Conservation (phyloP, 2,797 vertebrate genomes). For the Liasis olivaceus region DNA sequence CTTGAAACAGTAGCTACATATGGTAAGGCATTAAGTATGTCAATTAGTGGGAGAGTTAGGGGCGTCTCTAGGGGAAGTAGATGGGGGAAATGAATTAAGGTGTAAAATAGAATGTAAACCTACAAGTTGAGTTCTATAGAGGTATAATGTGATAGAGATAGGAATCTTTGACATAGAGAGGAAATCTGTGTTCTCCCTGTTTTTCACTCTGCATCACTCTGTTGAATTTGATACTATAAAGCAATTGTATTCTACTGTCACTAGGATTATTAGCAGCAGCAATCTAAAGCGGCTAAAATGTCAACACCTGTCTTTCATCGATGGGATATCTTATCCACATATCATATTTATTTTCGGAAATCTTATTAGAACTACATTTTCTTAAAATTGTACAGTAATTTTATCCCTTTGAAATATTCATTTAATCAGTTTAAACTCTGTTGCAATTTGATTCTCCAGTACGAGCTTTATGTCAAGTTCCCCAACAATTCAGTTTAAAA, state of each 20-base stretch:
- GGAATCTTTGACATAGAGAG: slow-evolving; percentile 39
- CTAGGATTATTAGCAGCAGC: slow-evolving; percentile 46
- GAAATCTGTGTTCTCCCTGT: neutral
- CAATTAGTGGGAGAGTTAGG: neutral
- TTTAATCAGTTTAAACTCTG: slow-evolving; percentile 55
- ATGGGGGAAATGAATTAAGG: neutral
- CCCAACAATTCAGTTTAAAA: slow-evolving; percentile 23
- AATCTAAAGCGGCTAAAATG: slow-evolving; percentile 55
- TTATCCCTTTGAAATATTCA: slow-evolving; percentile 44
- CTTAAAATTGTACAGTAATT: slow-evolving; percentile 55
- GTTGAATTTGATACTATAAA: slow-evolving; percentile 4
- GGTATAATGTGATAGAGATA: slow-evolving; percentile 17
- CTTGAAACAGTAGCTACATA: neutral
- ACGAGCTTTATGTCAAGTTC: slow-evolving; percentile 52
- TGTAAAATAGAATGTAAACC: neutral
- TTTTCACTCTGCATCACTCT: neutral
- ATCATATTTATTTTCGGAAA: slow-evolving; percentile 51
- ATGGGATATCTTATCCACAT: slow-evolving; percentile 30
- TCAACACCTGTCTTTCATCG: slow-evolving; percentile 45
- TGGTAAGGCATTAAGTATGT: neutral
- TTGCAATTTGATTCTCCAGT: slow-evolving; percentile 52
- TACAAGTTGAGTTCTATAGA: neutral
- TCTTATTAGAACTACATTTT: slow-evolving; percentile 54
- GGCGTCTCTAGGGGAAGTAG: neutral
- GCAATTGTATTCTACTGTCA: slow-evolving; percentile 23